Base-by-base conservation (phyloP, 2,888 invertebrate genomes). In the Leucozona laternaria region DNA sequence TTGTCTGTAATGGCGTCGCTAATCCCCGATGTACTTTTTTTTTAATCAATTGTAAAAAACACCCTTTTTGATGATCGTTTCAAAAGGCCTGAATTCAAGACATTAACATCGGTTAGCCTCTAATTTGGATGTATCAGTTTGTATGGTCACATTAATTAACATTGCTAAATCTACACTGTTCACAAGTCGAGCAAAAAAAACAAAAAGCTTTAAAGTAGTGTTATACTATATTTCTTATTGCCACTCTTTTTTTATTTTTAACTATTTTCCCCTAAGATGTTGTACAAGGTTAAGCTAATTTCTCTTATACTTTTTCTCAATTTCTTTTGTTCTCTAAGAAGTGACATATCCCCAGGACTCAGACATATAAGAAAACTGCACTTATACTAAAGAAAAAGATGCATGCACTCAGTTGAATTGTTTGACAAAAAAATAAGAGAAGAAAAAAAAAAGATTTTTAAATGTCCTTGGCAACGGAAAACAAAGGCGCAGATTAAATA, bases 271-370 rank as follows among this genome's bases (percentile, higher is more conserved):
- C 37, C 48, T 4, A 66, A 66, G 78, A 58, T 53, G 48, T 28
- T 70, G 11, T 68, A 62, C 80, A 85, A 80, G 81, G 84, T 76
- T 79, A 77, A 71, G 75, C 83, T 75, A 79, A 72, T 84, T 79
- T 76, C 15, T 62, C 34, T 55, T 28, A n/a, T n/a, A 15, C 34
- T 79, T 72, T 64, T 15, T 20, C 8, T 53, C 15, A 1, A 40
- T 53, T 13, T 31, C 3, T 28, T 28, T 31, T 64, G 11, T 25
- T 17, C 25, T 48, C 22, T n/a, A n/a, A 58, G 15, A 58, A 37
- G 6, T 64, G 37, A 37, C 79, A 58, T 58, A 58, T 79, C 64
- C 79, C 64, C 17, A 31, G 15, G 20, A 13, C 53, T 60, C 22
- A 71, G 43, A 60, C 60, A 40, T 22, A 60, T 43, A 45, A 20